Evolutionary conservation across 1,140 invertebrate genomes (phyloP).

Genomic region (Drosophila willistoni): DNA sequence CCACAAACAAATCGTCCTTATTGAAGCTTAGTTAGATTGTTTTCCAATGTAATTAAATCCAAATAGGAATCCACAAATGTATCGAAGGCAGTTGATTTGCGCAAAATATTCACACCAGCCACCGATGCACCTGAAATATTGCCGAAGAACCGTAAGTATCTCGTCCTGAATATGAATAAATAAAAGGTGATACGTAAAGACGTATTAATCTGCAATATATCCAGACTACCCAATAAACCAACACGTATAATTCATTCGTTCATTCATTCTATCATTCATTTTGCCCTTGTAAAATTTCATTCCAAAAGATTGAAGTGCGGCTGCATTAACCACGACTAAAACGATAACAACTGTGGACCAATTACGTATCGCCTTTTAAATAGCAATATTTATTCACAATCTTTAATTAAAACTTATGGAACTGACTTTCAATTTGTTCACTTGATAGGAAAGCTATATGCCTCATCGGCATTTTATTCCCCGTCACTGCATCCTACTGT

Average conservation of each 20-base stretch:
- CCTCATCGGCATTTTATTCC: constrained; percentile 97
- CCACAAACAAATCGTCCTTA: not conserved
- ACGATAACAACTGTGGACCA: not conserved
- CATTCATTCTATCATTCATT: not conserved
- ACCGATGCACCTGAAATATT: constrained; percentile 88
- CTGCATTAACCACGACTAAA: not conserved
- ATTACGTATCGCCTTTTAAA: constrained; percentile 74
- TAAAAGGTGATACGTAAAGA: constrained; percentile 77
- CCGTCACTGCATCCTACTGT: constrained; percentile 94
- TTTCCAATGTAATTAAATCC: constrained; percentile 30
- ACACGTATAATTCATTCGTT: not conserved
- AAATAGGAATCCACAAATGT: constrained; percentile 83
- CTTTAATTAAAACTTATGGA: constrained; percentile 46
- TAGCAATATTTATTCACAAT: not conserved
- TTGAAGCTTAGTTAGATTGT: constrained; percentile 27
- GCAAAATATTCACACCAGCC: constrained; percentile 93
- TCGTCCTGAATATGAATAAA: not conserved
- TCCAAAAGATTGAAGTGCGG: not conserved
- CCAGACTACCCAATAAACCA: constrained; percentile 21
- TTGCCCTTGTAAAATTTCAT: not conserved
- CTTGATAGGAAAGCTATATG: constrained; percentile 92
- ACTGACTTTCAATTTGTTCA: constrained; percentile 48
- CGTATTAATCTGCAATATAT: constrained; percentile 1
- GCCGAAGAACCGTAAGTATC: constrained; percentile 87
- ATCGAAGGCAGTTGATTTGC: constrained; percentile 88